Conservation (phyloP, 1,140 invertebrate genomes). For the Dinothrombium tinctorium region DNA sequence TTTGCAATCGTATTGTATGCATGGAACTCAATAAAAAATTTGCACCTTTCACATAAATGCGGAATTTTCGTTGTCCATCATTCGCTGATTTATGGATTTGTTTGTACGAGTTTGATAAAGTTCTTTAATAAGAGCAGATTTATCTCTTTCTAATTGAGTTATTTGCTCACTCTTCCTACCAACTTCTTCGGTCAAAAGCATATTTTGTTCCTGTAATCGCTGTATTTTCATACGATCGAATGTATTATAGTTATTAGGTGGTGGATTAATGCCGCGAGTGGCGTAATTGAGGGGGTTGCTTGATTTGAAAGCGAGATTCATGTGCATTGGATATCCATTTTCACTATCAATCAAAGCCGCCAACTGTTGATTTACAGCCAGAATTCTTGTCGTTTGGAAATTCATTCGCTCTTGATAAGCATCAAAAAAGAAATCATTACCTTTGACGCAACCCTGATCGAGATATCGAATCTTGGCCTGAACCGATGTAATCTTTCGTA, state of each 20-base stretch:
- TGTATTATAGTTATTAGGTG: constrained; percentile 8
- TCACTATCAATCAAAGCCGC: constrained; percentile 56
- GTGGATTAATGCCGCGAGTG: not conserved
- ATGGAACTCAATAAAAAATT: too few relatives aligned
- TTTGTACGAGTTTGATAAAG: constrained; percentile 32
- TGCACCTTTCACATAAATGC: constrained; percentile 17
- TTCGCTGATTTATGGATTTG: constrained; percentile 10
- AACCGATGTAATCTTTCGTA: constrained; percentile 52
- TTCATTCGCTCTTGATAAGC: constrained; percentile 67
- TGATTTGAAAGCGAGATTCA: constrained; percentile 56
- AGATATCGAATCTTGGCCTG: constrained; percentile 75
- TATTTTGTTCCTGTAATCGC: constrained; percentile 49
- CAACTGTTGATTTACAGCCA: constrained; percentile 67
- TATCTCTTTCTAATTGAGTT: constrained; percentile 57
- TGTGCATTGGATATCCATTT: constrained; percentile 45
- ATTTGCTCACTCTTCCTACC: constrained; percentile 59
- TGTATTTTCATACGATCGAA: constrained; percentile 12
- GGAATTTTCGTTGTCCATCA: constrained; percentile 13
- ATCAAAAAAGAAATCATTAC: constrained; percentile 58
- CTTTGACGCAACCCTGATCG: constrained; percentile 35
- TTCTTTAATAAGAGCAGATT: constrained; percentile 57
- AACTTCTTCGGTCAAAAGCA: constrained; percentile 54
- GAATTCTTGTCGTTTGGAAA: constrained; percentile 51
- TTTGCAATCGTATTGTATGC: too few relatives aligned
- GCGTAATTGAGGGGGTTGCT: constrained; percentile 7